Base-by-base conservation (phyloP, 2,113 vertebrate species). In the Zosterops hypoxanthus region DNA sequence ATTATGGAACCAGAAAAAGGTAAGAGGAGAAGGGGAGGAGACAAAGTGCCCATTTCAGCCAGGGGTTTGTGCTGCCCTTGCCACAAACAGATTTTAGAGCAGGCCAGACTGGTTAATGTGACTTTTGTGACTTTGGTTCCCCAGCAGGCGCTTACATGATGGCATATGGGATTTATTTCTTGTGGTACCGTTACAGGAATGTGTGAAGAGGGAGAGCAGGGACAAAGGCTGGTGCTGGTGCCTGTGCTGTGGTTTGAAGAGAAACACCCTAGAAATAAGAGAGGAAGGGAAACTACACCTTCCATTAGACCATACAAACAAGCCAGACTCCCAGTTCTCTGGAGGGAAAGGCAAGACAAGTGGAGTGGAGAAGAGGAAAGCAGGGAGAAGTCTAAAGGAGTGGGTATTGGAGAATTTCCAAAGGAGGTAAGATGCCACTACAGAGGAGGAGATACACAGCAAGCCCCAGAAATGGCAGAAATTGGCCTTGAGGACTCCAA, bases 1-100 rank as follows among this genome's bases (percentile, higher is more conserved):
- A 0, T 21, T 59, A 59, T 12, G 31, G 57, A 79, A 28, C 22
- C 31, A 75, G 56, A 46, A 78, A 33, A 82, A 70, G 33, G 44
- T 29, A 78, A 75, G 41, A 82, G 49, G 34, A 76, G 21, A 21
- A 39, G 9, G 3, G 24, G 15, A 34, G 14, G 3, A 22, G 31
- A 4, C 1, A 0, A 5, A 0, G 0, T 16, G 11, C 28, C 46
- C 8, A 11, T 31, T 80, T 77, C 50, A 82, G 17, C 8, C 44
- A 36, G 28, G 8, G 14, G 1, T 44, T 82, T 76, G 44, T 26
- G 10, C 36, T 79, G 36, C 15, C 47, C n/a, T 72, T 72, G 31
- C 20, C n/a, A 46, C 39, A 50, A 49, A 28, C 0, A 79, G 36
- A 21, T 57, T 86, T 79, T 36, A 60, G 63, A 82, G 42, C 10